A percentile compares a stretch with the other conserved stretches of the same genome.
phyloP scores from a whole-genome alignment of 2,797 vertebrate genomes.

The Chaetodon trifasciatus region DNA sequence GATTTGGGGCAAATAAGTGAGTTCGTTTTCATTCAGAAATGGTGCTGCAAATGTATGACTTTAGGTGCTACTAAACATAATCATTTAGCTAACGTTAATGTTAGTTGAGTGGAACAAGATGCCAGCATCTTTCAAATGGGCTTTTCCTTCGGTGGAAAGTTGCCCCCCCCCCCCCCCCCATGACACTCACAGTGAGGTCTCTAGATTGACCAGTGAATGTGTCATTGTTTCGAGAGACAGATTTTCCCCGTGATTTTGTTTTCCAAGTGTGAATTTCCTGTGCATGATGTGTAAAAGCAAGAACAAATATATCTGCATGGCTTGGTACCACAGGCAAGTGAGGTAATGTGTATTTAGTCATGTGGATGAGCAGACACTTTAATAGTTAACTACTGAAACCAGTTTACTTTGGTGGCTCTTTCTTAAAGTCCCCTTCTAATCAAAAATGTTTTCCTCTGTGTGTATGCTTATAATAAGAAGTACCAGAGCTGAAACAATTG shows the following conservation, averaged over 20 bases:
- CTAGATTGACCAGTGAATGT: background rate
- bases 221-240: background rate
- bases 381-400: background rate
- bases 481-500: too few relatives aligned
- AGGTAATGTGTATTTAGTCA: background rate
- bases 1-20: too few relatives aligned
- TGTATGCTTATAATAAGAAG: too few relatives aligned
- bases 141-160: background rate
- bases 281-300: background rate
- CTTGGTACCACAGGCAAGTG: too few relatives aligned
- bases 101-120: background rate
- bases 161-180: too few relatives aligned
- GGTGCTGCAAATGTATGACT: background rate
- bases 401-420: background rate
- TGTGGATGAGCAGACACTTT: background rate
- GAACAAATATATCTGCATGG: background rate
- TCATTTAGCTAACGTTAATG: background rate
- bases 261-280: background rate
- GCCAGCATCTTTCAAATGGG: background rate
- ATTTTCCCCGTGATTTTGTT: too few relatives aligned
- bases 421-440: background rate
- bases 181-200: background rate
- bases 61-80: background rate
- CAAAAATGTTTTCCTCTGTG: background rate
- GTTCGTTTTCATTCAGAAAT: background rate